These are phyloP conservation scores for Macroglossus sobrinus DNA, from an alignment of 2,113 vertebrate species.

Conservation along the genomic window DNA sequence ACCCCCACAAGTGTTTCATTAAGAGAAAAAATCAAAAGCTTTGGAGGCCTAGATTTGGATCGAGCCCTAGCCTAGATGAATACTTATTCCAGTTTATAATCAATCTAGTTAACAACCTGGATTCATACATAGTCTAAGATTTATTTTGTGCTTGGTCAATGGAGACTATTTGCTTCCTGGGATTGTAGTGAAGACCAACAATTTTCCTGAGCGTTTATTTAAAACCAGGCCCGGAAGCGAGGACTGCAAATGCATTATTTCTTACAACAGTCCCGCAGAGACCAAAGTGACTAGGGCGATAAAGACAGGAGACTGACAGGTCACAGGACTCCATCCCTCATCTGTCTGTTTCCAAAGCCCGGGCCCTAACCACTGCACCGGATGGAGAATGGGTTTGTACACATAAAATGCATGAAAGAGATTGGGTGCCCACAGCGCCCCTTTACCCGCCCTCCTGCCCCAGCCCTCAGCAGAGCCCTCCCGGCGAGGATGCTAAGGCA, in stretches of 20 bases:
- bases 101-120: not conserved
- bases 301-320: not conserved
- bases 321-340: not conserved
- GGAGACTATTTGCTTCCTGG: not conserved
- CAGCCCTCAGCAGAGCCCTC: not conserved
- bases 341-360: not conserved
- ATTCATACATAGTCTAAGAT: not conserved
- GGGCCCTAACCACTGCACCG: too few relatives aligned
- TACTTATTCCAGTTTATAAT: not conserved
- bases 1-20: not conserved
- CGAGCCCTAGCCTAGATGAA: not conserved
- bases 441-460: not conserved
- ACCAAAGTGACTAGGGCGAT: not conserved
- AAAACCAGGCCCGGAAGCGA: not conserved
- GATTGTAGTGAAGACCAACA: not conserved
- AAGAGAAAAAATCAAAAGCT: not conserved
- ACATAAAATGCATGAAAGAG: not conserved
- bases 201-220: not conserved
- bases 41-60: not conserved
- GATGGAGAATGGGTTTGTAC: not conserved
- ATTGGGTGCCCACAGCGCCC: not conserved
- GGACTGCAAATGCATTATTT: not conserved
- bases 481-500: accelerated
- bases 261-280: not conserved
- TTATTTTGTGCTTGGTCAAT: not conserved